Base-by-base conservation (phyloP, 2,888 invertebrate species). In the Chrysolina oricalcia region DNA sequence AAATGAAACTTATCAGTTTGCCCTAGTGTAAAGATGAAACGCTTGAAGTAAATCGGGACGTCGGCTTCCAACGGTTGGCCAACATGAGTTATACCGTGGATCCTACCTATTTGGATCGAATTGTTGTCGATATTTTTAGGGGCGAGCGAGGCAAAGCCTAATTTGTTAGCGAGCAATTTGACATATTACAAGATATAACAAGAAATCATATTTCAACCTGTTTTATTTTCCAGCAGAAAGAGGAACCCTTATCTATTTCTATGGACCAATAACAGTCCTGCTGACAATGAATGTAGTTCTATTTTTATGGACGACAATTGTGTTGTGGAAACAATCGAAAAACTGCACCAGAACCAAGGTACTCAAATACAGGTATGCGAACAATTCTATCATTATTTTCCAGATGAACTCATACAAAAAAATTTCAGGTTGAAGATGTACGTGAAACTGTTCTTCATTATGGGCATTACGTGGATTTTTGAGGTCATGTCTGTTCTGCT, bases 401-500 rank as follows among this genome's bases (percentile, higher is more conserved):
- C n/a, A 59, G 23, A 9, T 3, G 15, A 3, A 53, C n/a, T 65
- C 10, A 46, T 46, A 23, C 41, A 68, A 67, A 17, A 48, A 40
- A 46, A 64, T 74, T 91, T 66, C 87, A 93, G 93, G 81, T 92
- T 93, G 81, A 87, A 91, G 41, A 87, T 93, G 27, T 94, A 93
- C 70, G 84, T 93, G 4, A 94, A 93, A 85, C 87, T 94, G 73
- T 92, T 93, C 81, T 87, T 93, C 5, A 91, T 94, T 0, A 94
- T 93, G 93, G 94, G 94, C 3, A 89, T 94, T 64, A 91, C 92
- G 0, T 94, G 94, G 94, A 90, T 93, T 78, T 94, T 94, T 81
- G 94, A 94, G 87, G 90, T 94, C 15, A 87, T 91, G 15, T 91
- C 91, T 1, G 86, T 85, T 40, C 82, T 84, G 6, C 75, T 85